Conservation (phyloP, 2,888 invertebrate species). For the Eupelmus urozonus region DNA sequence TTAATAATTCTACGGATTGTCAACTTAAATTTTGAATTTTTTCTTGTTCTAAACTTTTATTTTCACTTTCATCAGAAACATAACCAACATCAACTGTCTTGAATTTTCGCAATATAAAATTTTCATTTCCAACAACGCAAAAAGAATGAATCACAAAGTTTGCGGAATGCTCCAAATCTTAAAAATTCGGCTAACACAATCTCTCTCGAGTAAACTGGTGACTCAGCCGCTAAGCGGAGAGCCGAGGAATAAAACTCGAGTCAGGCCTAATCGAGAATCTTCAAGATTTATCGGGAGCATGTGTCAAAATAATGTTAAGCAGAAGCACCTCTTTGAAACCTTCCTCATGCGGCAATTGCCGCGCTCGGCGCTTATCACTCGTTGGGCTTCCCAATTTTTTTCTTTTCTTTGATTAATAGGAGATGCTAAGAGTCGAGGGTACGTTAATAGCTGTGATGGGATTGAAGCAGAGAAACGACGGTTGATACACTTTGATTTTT, state of each 20-base stretch:
- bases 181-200: constrained; percentile 3
- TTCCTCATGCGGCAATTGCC: constrained; percentile 31
- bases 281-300: constrained; percentile 18
- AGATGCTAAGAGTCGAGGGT: constrained; percentile 1
- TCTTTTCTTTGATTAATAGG: neutral
- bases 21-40: no score
- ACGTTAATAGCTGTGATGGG: neutral
- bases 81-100: neutral
- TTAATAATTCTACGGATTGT: no score
- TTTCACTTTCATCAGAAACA: neutral
- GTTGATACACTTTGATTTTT: no score
- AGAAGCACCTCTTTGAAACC: constrained; percentile 37
- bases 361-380: constrained; percentile 1
- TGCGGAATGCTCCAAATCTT: neutral
- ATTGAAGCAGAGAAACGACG: no score
- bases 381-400: constrained; percentile 14
- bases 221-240: neutral
- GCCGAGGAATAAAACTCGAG: neutral
- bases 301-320: constrained; percentile 43
- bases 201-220: neutral
- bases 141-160: neutral
- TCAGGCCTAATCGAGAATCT: constrained; percentile 1
- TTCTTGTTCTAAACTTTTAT: no score
- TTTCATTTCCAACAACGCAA: neutral
- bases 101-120: neutral